A percentile compares a stretch with the other conserved stretches of the same genome.
These are phyloP conservation scores for Diogma glabrata DNA, from an alignment of 2,888 invertebrate species.

Conservation along the genomic window DNA sequence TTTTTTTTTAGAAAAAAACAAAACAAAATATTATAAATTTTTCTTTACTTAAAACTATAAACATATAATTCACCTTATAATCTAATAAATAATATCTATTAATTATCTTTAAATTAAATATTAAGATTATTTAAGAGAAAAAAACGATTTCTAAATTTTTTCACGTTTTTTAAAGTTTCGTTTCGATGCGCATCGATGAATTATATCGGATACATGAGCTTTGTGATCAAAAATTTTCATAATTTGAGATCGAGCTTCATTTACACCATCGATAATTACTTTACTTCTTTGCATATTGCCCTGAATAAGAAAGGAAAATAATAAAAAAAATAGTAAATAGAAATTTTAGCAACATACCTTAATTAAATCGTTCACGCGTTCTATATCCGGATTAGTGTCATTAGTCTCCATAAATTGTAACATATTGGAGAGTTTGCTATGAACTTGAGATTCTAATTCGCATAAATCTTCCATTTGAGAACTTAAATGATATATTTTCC, in stretches of 20 bases:
- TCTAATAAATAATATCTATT: too few species aligned
- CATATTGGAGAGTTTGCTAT: conserved; percentile 31
- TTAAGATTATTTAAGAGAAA: not conserved
- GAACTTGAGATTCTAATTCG: conserved; percentile 41
- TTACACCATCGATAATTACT: conserved; percentile 83
- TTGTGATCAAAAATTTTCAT: conserved; percentile 87
- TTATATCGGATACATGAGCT: conserved; percentile 75
- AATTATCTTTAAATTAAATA: too few species aligned
- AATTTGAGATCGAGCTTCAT: conserved; percentile 77
- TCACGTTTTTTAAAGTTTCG: conserved; percentile 86
- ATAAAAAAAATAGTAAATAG: not conserved
- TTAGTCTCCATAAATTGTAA: conserved; percentile 37
- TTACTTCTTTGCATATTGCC: conserved; percentile 91
- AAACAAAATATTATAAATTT: too few species aligned
- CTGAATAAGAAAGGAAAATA: conserved; percentile 39
- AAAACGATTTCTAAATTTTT: conserved; percentile 43
- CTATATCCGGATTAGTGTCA: conserved; percentile 38
- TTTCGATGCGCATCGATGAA: conserved; percentile 84
- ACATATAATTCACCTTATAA: too few species aligned
- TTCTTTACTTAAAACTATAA: too few species aligned
- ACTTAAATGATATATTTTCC: conserved; percentile 88
- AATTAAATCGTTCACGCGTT: conserved; percentile 47
- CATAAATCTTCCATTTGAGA: conserved; percentile 86
- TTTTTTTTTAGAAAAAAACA: too few species aligned
- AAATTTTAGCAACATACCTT: conserved; percentile 38